phyloP scores from a whole-genome alignment of 1,140 invertebrate genomes.

The Semibalanus balanoides region DNA sequence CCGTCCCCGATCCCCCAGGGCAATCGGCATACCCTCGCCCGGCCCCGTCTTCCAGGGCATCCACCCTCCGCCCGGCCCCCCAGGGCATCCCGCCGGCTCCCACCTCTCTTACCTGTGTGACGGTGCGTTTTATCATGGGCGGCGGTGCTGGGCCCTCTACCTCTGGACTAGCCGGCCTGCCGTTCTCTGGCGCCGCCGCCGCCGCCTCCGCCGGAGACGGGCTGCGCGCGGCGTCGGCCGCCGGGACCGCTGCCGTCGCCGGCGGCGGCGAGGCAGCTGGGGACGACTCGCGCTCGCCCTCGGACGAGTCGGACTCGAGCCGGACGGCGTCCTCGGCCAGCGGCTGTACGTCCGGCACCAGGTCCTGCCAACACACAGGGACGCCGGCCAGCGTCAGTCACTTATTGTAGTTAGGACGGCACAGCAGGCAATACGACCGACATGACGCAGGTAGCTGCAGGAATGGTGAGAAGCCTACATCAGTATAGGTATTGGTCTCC shows the following conservation, averaged over 20 bases:
- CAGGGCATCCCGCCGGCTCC: conserved; percentile 8
- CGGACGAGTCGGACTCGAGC: conserved; percentile 29
- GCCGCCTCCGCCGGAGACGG: background rate
- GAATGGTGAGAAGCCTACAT: no score
- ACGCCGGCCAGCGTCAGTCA: no score
- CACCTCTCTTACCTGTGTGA: conserved; percentile 6
- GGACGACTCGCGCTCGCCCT: conserved; percentile 26
- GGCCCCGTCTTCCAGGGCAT: conserved; percentile 26
- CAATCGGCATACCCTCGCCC: no score
- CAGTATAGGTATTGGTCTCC: no score
- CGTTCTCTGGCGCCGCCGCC: background rate
- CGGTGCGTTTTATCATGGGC: conserved; percentile 24
- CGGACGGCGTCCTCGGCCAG: conserved; percentile 35
- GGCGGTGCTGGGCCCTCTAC: conserved; percentile 15
- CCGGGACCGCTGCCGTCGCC: conserved; percentile 15
- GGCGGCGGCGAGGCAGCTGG: conserved; percentile 8
- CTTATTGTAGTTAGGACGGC: no score
- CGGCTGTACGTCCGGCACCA: conserved; percentile 18
- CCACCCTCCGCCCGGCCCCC: conserved; percentile 9
- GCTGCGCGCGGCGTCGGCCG: conserved; percentile 17
- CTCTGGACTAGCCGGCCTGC: conserved; percentile 21
- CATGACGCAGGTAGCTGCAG: no score
- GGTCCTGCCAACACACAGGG: background rate
- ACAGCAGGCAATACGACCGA: no score
- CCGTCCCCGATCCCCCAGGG: no score